phyloP scores from a whole-genome alignment of 2,797 vertebrate genomes.

The Nasua narica region DNA sequence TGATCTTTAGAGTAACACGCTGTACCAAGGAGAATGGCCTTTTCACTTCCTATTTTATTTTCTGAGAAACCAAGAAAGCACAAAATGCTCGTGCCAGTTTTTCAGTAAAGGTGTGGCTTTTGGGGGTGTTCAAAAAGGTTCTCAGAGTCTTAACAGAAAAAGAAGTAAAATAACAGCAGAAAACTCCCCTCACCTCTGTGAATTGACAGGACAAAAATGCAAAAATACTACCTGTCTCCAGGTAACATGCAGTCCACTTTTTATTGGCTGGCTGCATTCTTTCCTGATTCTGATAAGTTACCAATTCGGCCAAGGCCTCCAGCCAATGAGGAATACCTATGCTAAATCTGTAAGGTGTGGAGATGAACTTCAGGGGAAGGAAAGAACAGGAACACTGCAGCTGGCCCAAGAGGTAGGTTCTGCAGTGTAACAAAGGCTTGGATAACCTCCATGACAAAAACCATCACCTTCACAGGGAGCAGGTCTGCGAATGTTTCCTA shows the following conservation, averaged over 20 bases:
- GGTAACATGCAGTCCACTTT: constrained; percentile 70
- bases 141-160: constrained; percentile 70
- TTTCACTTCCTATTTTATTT: constrained; percentile 65
- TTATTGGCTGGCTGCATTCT: constrained; percentile 76
- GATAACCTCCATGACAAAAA: not conserved
- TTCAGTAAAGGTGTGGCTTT: constrained; percentile 45
- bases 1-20: constrained; percentile 75
- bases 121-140: constrained; percentile 39
- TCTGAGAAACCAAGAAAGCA: constrained; percentile 74
- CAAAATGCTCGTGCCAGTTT: constrained; percentile 38
- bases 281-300: constrained; percentile 76
- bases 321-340: not conserved
- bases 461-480: constrained; percentile 27
- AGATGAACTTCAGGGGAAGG: not conserved
- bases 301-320: constrained; percentile 58
- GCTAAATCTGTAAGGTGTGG: not conserved
- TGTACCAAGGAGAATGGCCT: constrained; percentile 69
- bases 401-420: constrained; percentile 47
- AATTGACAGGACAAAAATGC: constrained; percentile 72
- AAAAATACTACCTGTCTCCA: constrained; percentile 72
- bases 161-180: constrained; percentile 77
- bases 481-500: constrained; percentile 28
- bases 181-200: constrained; percentile 57
- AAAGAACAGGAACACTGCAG: not conserved
- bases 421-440: not conserved